Conservation (phyloP, 2,888 invertebrate species). For the Heteromyza rotundicornis region DNA sequence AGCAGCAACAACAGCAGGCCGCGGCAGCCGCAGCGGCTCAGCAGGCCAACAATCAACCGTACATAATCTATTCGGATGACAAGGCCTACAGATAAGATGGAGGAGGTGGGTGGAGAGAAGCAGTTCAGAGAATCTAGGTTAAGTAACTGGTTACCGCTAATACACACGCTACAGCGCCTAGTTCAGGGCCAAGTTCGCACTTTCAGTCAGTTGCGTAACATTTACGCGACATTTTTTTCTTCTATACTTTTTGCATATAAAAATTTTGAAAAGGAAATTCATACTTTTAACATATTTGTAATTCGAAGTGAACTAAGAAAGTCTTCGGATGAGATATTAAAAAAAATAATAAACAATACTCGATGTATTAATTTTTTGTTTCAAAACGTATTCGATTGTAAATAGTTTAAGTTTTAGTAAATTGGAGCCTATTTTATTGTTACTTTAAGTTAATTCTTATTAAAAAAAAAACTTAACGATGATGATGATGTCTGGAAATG, state of each 20-base stretch:
- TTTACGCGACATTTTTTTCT: conserved; percentile 45
- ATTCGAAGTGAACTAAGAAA: no score
- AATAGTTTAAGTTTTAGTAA: conserved; percentile 17
- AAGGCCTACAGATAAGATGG: conserved; percentile 60
- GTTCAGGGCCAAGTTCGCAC: conserved; percentile 23
- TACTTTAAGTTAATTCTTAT: not conserved
- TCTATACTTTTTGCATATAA: conserved; percentile 1
- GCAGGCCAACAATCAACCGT: conserved; percentile 54
- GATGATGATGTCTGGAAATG: no score
- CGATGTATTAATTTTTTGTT: not conserved
- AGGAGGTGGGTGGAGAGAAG: conserved; percentile 7
- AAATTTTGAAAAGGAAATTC: no score
- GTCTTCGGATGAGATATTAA: not conserved
- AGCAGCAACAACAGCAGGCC: conserved; percentile 46
- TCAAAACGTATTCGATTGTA: conserved; percentile 7
- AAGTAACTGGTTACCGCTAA: no score
- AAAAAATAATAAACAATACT: conserved; percentile 2
- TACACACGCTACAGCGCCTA: conserved; percentile 17
- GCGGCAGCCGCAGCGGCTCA: conserved; percentile 50
- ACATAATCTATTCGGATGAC: conserved; percentile 62
- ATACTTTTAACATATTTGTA: no score
- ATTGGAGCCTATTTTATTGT: not conserved
- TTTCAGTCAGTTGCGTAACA: conserved; percentile 58
- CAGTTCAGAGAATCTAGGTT: no score
- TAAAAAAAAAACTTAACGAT: no score